Conservation (phyloP, 2,797 vertebrate species). For the Mionectes olivaceus region DNA sequence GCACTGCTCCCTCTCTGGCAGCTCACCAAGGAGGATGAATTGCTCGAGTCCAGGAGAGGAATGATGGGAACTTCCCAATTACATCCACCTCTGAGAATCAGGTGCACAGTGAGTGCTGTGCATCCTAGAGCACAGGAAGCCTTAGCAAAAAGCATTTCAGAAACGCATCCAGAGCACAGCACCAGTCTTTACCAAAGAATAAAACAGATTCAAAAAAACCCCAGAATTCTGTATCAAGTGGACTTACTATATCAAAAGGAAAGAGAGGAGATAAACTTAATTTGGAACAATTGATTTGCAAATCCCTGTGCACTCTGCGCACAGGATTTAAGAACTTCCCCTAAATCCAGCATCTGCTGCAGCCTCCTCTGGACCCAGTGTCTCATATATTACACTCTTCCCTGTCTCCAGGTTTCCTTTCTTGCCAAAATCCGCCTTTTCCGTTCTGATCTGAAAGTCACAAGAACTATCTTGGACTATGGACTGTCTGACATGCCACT, state of each 20-base stretch:
- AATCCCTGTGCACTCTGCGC: background rate
- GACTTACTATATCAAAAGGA: background rate
- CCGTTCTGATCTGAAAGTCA: background rate
- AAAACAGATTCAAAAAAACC: background rate
- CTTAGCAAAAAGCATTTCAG: background rate
- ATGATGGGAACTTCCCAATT: background rate
- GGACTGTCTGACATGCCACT: background rate
- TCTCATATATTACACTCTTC: background rate
- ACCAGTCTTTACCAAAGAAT: background rate
- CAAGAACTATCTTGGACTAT: background rate
- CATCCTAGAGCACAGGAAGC: background rate
- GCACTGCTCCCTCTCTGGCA: background rate
- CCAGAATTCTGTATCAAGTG: background rate
- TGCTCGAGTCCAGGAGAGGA: background rate
- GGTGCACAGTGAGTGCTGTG: rapidly evolving
- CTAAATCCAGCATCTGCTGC: background rate
- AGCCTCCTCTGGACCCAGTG: background rate
- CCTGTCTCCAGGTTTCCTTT: background rate
- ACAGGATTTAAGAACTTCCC: background rate
- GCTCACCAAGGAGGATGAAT: background rate
- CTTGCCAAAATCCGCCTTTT: background rate
- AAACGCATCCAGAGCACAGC: background rate
- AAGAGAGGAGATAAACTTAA: background rate
- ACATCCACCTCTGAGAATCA: background rate
- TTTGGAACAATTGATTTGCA: background rate